These are phyloP conservation scores for Steatocranus sp. DNA, from an alignment of 2,797 vertebrate species.

Conservation along the genomic window DNA sequence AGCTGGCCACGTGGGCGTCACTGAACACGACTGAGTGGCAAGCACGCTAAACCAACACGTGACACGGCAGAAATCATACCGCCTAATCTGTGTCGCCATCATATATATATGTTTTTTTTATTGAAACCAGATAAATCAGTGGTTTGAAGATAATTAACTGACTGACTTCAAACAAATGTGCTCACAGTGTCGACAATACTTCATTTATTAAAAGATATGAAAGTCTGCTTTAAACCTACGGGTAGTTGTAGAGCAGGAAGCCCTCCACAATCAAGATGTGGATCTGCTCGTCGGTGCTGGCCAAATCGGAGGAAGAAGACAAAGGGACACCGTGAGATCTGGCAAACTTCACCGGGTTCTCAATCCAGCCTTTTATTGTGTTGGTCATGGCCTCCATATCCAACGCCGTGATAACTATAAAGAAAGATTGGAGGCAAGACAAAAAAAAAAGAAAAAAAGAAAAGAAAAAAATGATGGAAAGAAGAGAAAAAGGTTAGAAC, in stretches of 20 bases:
- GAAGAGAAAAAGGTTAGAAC: neutral
- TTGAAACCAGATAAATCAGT: neutral
- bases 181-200: neutral
- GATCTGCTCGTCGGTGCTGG: conserved; percentile 64
- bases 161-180: neutral
- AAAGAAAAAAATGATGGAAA: neutral
- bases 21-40: neutral
- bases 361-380: conserved; percentile 86
- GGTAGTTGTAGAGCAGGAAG: conserved; percentile 92
- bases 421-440: neutral
- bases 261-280: conserved; percentile 92
- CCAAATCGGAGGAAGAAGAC: conserved; percentile 49
- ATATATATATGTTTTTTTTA: neutral
- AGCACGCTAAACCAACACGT: neutral
- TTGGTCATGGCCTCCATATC: conserved; percentile 96
- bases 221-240: conserved; percentile 61
- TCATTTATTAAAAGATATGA: neutral
- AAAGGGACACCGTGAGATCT: conserved; percentile 84
- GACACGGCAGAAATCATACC: neutral
- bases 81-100: neutral
- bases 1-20: neutral
- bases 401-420: conserved; percentile 84
- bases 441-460: too few relatives aligned
- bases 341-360: conserved; percentile 90
- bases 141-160: neutral